Conservation (phyloP, 2,113 vertebrate genomes). For the Empidonax alnorum region DNA sequence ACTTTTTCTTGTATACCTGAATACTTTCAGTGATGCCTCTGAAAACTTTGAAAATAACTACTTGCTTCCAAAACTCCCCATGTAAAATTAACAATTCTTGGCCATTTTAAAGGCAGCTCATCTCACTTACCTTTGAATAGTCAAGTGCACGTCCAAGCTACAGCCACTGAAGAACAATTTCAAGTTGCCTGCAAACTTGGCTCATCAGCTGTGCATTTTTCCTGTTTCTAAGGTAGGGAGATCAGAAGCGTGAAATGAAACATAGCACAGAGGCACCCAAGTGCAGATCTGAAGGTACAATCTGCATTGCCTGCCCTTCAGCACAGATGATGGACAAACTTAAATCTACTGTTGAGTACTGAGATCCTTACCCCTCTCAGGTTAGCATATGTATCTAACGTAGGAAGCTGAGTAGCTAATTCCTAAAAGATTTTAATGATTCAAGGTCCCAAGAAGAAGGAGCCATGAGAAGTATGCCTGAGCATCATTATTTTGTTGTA, state of each 20-base stretch:
- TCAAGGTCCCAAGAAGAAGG: conserved; percentile 22
- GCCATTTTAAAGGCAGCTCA: not conserved
- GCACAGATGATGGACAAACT: conserved; percentile 13
- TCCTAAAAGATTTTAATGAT: conserved; percentile 27
- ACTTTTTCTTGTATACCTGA: not conserved
- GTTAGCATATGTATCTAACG: not conserved
- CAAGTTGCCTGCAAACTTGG: not conserved
- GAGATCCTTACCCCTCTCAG: conserved; percentile 19
- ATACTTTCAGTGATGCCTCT: not conserved
- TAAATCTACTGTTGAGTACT: not conserved
- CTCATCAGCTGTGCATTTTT: conserved; percentile 34
- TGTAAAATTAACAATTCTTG: not conserved
- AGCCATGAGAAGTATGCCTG: not conserved
- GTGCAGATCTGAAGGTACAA: conserved; percentile 34
- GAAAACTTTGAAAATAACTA: not conserved
- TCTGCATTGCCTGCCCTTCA: conserved; percentile 49
- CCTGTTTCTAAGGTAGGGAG: conserved; percentile 51
- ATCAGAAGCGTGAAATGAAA: conserved; percentile 60
- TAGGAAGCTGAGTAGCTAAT: not conserved
- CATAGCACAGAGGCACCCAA: conserved; percentile 20
- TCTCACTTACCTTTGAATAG: not conserved
- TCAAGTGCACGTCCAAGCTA: not conserved
- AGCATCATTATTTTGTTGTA: conserved; percentile 14
- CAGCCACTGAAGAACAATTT: conserved; percentile 1
- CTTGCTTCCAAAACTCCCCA: not conserved